These are phyloP conservation scores for Diadegma fenestrale DNA, from an alignment of 2,888 invertebrate species.

Conservation along the genomic window DNA sequence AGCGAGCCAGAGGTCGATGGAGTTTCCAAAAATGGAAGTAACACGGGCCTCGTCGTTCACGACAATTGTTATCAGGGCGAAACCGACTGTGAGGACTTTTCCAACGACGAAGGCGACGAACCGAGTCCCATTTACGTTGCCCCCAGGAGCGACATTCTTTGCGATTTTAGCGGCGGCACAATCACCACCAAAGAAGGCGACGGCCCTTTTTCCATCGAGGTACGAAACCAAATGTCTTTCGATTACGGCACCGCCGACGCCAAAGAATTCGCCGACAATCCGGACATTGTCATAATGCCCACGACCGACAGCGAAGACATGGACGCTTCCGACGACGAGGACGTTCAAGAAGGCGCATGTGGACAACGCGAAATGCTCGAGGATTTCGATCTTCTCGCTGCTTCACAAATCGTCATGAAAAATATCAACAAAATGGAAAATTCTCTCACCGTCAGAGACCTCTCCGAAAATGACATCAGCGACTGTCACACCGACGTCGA, in stretches of 20 bases:
- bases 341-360: constrained; percentile 75
- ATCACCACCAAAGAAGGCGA: constrained; percentile 83
- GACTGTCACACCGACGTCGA: constrained; percentile 82
- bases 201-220: constrained; percentile 82
- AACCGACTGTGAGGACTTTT: constrained; percentile 82
- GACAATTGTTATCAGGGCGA: constrained; percentile 76
- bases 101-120: constrained; percentile 79
- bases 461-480: constrained; percentile 73
- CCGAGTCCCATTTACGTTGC: constrained; percentile 74
- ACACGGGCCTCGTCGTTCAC: constrained; percentile 69
- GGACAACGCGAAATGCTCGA: constrained; percentile 74
- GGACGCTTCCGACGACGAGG: constrained; percentile 82
- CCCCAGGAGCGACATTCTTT: constrained; percentile 78
- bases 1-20: constrained; percentile 78
- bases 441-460: constrained; percentile 74
- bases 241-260: constrained; percentile 43
- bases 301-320: constrained; percentile 82
- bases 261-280: constrained; percentile 46
- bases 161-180: constrained; percentile 80
- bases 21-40: constrained; percentile 51
- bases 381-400: constrained; percentile 77
- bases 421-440: constrained; percentile 80
- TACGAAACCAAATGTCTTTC: constrained; percentile 80
- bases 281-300: constrained; percentile 75
- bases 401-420: constrained; percentile 80